A percentile compares a stretch with the other conserved stretches of the same genome.
Evolutionary conservation across 1,140 invertebrate species (phyloP).

Genomic region (Prorops nasuta): DNA sequence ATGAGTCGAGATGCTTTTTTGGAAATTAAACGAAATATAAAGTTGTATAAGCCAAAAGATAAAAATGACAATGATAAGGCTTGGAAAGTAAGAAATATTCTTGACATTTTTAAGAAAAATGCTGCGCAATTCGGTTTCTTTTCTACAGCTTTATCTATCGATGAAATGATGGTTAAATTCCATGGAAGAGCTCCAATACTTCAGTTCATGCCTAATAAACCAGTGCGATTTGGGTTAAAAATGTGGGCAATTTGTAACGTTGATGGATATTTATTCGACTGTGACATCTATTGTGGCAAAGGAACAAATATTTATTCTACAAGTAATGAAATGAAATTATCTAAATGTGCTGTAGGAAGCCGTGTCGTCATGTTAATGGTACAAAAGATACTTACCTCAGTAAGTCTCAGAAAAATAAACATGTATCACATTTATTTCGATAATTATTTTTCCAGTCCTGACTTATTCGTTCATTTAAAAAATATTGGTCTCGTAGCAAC

Average conservation of each 20-base stretch:
- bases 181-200: constrained; percentile 12
- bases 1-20: neutral
- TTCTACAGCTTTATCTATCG: constrained; percentile 12
- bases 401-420: neutral
- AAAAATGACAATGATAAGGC: constrained; percentile 2
- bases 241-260: constrained; percentile 9
- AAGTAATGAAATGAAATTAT: neutral
- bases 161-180: constrained; percentile 24
- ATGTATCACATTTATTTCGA: constrained; percentile 3
- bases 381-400: constrained; percentile 1
- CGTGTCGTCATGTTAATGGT: constrained; percentile 9
- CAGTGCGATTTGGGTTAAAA: constrained; percentile 12
- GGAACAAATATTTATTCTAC: constrained; percentile 1
- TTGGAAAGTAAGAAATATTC: constrained; percentile 16
- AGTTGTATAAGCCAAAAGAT: constrained; percentile 9
- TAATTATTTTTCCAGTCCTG: constrained; percentile 8
- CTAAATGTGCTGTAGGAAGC: constrained; percentile 6
- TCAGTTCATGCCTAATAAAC: constrained; percentile 6
- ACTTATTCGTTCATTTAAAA: constrained; percentile 4
- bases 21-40: constrained; percentile 8
- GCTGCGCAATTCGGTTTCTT: constrained; percentile 16
- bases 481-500: constrained; percentile 2
- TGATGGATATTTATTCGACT: constrained; percentile 7
- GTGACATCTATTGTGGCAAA: constrained; percentile 13
- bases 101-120: constrained; percentile 20